phyloP scores from a whole-genome alignment of 1,140 invertebrate species.

The Rhyacophila brunnea region DNA sequence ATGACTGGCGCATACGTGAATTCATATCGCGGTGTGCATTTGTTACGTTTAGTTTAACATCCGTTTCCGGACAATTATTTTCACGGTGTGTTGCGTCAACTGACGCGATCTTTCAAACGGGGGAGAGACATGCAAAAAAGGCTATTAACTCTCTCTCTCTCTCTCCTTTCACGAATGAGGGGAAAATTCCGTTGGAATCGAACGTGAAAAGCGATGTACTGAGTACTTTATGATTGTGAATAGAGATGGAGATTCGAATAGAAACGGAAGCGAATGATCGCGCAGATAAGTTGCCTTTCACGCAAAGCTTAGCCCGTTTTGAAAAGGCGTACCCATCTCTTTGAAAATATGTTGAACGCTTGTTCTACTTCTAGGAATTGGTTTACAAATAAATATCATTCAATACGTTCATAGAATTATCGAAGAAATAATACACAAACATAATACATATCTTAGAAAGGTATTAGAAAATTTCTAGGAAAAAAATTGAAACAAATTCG shows the following conservation, averaged over 20 bases:
- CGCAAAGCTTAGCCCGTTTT: no score
- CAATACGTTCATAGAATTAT: no score
- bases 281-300: constrained; percentile 12
- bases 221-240: constrained; percentile 12
- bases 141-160: background rate
- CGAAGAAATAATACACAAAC: no score
- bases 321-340: no score
- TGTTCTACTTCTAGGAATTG: no score
- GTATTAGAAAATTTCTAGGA: no score
- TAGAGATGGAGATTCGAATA: constrained; percentile 11
- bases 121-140: constrained; percentile 2
- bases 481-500: no score
- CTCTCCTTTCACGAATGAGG: constrained; percentile 3
- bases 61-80: constrained; percentile 36
- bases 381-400: no score
- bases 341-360: no score
- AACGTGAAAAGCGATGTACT: constrained; percentile 9
- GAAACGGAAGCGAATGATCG: constrained; percentile 16
- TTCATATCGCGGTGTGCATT: constrained; percentile 4
- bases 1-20: background rate
- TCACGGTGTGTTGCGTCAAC: constrained; percentile 22
- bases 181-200: constrained; percentile 6
- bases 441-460: no score
- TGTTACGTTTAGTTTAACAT: constrained; percentile 28
- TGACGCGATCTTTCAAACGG: constrained; percentile 20